Evolutionary conservation across 2,113 vertebrate genomes (phyloP).

Genomic region (Oryzias javanicus): DNA sequence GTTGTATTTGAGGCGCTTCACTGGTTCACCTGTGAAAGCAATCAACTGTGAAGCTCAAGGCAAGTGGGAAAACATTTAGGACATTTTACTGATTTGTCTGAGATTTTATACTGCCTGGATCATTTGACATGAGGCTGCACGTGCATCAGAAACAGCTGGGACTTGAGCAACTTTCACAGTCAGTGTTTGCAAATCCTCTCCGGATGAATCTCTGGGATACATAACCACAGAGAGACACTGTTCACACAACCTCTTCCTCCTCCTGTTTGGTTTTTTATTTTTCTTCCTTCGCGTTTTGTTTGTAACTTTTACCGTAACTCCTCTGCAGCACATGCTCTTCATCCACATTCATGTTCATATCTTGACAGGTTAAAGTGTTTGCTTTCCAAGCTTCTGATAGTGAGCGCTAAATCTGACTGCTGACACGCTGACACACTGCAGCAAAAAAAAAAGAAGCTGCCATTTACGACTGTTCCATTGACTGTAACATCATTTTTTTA

Average conservation of each 20-base stretch:
- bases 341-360: slow-evolving; percentile 3
- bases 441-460: slow-evolving; percentile 5
- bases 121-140: background rate
- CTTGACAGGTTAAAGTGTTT: slow-evolving; percentile 23
- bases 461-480: background rate
- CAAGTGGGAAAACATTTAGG: background rate
- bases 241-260: slow-evolving; percentile 31
- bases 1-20: slow-evolving; percentile 33
- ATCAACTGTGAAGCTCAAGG: slow-evolving; percentile 14
- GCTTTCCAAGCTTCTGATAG: slow-evolving; percentile 16
- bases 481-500: no score
- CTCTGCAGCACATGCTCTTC: background rate
- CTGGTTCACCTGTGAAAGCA: slow-evolving; percentile 43
- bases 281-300: background rate
- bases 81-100: background rate
- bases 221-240: background rate
- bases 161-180: background rate
- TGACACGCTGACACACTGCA: slow-evolving; percentile 24
- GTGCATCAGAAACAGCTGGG: background rate
- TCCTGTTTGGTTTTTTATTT: slow-evolving; percentile 36
- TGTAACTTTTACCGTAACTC: background rate
- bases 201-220: slow-evolving; percentile 17
- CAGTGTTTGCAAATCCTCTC: slow-evolving; percentile 58
- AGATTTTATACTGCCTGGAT: slow-evolving; percentile 1
- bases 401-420: slow-evolving; percentile 3